Evolutionary conservation across 1,140 invertebrate genomes (phyloP).

Genomic region (Contarinia nasturtii): DNA sequence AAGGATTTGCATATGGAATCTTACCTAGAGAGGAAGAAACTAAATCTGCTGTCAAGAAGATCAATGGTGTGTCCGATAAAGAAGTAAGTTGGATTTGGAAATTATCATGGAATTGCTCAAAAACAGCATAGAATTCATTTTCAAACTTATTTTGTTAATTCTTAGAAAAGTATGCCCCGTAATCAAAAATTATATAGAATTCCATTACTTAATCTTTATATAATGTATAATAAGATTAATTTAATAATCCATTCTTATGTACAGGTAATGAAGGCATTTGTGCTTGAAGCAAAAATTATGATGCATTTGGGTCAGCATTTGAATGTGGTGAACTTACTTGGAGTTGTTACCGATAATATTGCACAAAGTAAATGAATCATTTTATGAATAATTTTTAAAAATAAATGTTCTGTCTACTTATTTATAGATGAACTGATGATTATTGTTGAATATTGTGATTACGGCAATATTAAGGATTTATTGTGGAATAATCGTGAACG

Average conservation of each 20-base stretch:
- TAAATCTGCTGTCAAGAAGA: conserved; percentile 73
- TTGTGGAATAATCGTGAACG: conserved; percentile 51
- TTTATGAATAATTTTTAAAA: neutral
- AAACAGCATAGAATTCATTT: too few species aligned
- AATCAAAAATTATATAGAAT: too few species aligned
- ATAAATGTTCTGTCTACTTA: neutral
- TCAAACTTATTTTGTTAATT: too few species aligned
- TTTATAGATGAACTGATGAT: conserved; percentile 58
- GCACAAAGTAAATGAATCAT: conserved; percentile 48
- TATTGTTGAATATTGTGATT: conserved; percentile 81
- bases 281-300: conserved; percentile 88
- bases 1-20: conserved; percentile 65
- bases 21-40: conserved; percentile 42
- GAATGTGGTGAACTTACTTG: conserved; percentile 87
- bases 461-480: conserved; percentile 77
- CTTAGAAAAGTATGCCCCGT: too few species aligned
- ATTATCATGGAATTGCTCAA: too few species aligned
- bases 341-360: conserved; percentile 81
- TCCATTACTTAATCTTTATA: too few species aligned
- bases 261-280: conserved; percentile 57
- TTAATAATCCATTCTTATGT: too few species aligned
- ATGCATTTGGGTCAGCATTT: conserved; percentile 83
- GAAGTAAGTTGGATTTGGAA: too few species aligned
- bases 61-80: conserved; percentile 47
- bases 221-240: too few species aligned